phyloP scores from a whole-genome alignment of 1,140 invertebrate genomes.

The Agrypnia vestita region DNA sequence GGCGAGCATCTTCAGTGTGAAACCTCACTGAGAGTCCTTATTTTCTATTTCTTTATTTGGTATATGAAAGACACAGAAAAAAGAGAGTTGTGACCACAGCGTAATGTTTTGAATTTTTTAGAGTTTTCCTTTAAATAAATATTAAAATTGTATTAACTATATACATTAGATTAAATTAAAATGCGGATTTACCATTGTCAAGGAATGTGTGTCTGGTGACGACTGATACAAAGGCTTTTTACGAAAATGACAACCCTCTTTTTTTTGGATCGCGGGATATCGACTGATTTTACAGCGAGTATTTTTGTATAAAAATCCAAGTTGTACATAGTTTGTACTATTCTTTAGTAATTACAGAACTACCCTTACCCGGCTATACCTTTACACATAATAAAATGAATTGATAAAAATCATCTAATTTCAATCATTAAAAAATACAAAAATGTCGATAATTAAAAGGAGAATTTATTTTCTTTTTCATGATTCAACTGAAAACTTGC shows the following conservation, averaged over 20 bases:
- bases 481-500: too few relatives aligned
- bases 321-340: constrained; percentile 28
- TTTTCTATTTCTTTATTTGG: constrained; percentile 30
- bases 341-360: constrained; percentile 20
- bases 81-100: background rate
- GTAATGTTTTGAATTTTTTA: background rate
- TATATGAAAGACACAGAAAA: constrained; percentile 20
- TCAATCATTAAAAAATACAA: constrained; percentile 26
- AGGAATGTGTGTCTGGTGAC: constrained; percentile 23
- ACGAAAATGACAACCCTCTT: background rate
- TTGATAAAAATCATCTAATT: background rate
- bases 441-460: constrained; percentile 13
- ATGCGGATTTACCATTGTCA: background rate
- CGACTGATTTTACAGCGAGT: background rate
- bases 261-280: background rate
- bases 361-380: constrained; percentile 1
- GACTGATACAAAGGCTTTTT: background rate
- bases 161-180: constrained; percentile 22
- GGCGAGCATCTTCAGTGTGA: too few relatives aligned
- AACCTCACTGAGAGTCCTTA: background rate
- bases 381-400: constrained; percentile 19
- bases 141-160: constrained; percentile 8
- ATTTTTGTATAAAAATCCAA: constrained; percentile 15
- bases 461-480: background rate
- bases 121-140: background rate